Evolutionary conservation across 2,888 invertebrate species (phyloP), one percentile per base, ranked within the genome.

Genomic region (Polymixis flavicincta): DNA sequence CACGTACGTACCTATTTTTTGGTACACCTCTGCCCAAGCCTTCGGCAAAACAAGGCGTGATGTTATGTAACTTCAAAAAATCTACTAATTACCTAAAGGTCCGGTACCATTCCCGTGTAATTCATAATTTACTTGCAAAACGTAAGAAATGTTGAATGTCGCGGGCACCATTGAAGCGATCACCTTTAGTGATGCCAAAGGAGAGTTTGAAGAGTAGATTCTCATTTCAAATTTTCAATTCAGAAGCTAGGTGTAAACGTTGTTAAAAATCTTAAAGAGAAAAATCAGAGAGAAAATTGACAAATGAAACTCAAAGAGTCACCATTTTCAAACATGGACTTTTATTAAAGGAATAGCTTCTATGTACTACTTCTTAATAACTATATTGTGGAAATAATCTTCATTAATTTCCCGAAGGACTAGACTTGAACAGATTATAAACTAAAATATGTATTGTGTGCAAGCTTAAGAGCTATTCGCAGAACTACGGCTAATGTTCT

Each of bases 361-460:
- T 32, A 19, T 50, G 19, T 8, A 45, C 28, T 14, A 19, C 25
- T 25, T n/a, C 19, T 42, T 45, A 57, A 32, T 42, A 45, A 32
- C n/a, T 61, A 48, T 37, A 69, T 61, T n/a, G 60, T 78, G 9
- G n/a, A 54, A 42, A 61, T 78, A 61, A 78, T 61, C 19, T 60
- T n/a, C 13, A 13, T n/a, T 61, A 61, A 78, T 78, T 78, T 76
- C 60, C 79, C 54, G 17, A 48, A 22, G 4, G 79, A 71, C 37
- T 22, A n/a, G 22, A 57, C 76, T 55, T 37, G 48, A 8, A 50
- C 19, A 76, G 55, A 68, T 50, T 37, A 57, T 75, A 57, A 68
- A 75, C 17, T 77, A 22, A 69, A 75, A 69, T 68, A 77, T 42
- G 28, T 42, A 32, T 77, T 63, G 25, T 61, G 50, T 75, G 52